Percentiles rank a stretch among this genome's conserved stretches.
Conservation (phyloP, 2,888 invertebrate species). For the Resseliella maxima region DNA sequence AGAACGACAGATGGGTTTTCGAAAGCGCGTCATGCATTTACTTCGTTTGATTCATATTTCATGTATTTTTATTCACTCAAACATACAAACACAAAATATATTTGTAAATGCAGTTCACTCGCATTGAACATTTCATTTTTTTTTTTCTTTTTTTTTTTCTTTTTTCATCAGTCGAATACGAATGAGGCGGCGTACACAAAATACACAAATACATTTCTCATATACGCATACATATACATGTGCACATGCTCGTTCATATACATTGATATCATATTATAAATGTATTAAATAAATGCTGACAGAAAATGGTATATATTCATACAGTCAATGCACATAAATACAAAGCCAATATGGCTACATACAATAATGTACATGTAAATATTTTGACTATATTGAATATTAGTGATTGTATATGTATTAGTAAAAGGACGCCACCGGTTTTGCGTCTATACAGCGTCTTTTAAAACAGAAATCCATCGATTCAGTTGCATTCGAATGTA, state of each 20-base stretch:
- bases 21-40: slow-evolving; percentile 15
- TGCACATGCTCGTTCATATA: neutral
- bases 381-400: neutral
- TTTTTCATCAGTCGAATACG: neutral
- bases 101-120: neutral
- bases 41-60: neutral
- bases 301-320: neutral
- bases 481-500: slow-evolving; percentile 56
- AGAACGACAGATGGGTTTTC: slow-evolving; percentile 18
- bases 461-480: slow-evolving; percentile 53
- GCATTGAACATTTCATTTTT: neutral
- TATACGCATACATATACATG: too few species aligned
- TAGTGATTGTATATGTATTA: slow-evolving; percentile 37
- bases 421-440: slow-evolving; percentile 59
- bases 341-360: neutral
- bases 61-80: neutral
- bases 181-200: neutral
- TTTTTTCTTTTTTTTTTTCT: neutral
- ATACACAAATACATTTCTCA: too few species aligned
- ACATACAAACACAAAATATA: neutral
- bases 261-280: neutral
- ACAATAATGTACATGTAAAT: neutral
- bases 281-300: neutral
- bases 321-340: neutral
- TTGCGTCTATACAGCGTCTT: slow-evolving; percentile 56